phyloP scores from a whole-genome alignment of 2,888 invertebrate genomes.

The Acanthopleura granulata region DNA sequence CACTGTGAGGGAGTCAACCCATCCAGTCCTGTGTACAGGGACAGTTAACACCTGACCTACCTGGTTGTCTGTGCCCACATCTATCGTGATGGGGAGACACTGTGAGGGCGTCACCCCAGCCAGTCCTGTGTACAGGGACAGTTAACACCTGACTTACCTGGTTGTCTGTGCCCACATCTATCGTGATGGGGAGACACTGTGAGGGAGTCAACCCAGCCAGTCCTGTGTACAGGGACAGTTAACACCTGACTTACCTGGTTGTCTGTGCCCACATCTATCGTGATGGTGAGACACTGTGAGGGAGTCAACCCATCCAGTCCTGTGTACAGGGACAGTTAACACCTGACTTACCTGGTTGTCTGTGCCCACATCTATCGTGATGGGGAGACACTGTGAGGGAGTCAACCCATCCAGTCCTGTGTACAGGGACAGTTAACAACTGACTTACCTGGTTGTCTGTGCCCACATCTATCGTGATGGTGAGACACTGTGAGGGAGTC shows the following conservation, averaged over 20 bases:
- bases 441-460: conserved; percentile 86
- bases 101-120: conserved; percentile 96
- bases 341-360: conserved; percentile 84
- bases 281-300: conserved; percentile 92
- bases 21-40: conserved; percentile 96
- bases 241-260: conserved; percentile 85
- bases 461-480: conserved; percentile 94
- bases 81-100: conserved; percentile 93
- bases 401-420: conserved; percentile 97
- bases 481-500: conserved; percentile 94
- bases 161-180: conserved; percentile 95
- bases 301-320: conserved; percentile 97
- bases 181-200: conserved; percentile 92
- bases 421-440: conserved; percentile 97
- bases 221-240: conserved; percentile 96
- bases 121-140: conserved; percentile 95
- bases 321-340: conserved; percentile 96
- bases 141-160: conserved; percentile 86
- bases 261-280: conserved; percentile 95
- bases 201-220: conserved; percentile 96
- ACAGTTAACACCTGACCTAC: conserved; percentile 80
- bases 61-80: conserved; percentile 94
- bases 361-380: conserved; percentile 94
- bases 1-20: conserved; percentile 96
- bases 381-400: conserved; percentile 94